Conservation (phyloP, 1,140 invertebrate species). For the Trypoxylus dichotomus region DNA sequence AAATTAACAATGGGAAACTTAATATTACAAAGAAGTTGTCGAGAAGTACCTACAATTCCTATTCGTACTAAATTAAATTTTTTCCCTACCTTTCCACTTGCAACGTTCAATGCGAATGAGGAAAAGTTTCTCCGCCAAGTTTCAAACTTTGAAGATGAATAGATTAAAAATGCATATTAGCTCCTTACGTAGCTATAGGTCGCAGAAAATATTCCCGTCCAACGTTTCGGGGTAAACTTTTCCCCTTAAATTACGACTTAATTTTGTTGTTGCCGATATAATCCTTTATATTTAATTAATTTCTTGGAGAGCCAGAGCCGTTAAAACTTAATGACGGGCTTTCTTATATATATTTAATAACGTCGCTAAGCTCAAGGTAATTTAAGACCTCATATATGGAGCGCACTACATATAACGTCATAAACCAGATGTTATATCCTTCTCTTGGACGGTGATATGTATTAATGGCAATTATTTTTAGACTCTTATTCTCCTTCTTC, state of each 20-base stretch:
- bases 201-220: neutral
- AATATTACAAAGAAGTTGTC: constrained; percentile 1
- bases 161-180: constrained; percentile 23
- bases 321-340: neutral
- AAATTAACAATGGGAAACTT: constrained; percentile 1
- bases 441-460: neutral
- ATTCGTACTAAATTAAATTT: constrained; percentile 14
- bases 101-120: neutral
- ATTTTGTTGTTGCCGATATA: constrained; percentile 12
- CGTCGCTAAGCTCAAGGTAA: neutral
- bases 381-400: neutral
- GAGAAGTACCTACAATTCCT: neutral
- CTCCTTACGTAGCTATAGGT: neutral
- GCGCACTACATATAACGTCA: constrained; percentile 5
- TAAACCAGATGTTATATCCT: constrained; percentile 15
- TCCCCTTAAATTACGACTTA: constrained; percentile 5
- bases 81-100: neutral
- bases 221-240: neutral
- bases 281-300: constrained; percentile 6
- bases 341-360: constrained; percentile 15
- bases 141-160: constrained; percentile 19
- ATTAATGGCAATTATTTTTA: constrained; percentile 20
- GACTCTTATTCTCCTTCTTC: neutral
- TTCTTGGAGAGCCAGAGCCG: neutral
- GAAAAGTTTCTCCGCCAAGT: constrained; percentile 13